These are phyloP conservation scores for Achroia grisella DNA, from an alignment of 1,140 invertebrate species.

Conservation along the genomic window DNA sequence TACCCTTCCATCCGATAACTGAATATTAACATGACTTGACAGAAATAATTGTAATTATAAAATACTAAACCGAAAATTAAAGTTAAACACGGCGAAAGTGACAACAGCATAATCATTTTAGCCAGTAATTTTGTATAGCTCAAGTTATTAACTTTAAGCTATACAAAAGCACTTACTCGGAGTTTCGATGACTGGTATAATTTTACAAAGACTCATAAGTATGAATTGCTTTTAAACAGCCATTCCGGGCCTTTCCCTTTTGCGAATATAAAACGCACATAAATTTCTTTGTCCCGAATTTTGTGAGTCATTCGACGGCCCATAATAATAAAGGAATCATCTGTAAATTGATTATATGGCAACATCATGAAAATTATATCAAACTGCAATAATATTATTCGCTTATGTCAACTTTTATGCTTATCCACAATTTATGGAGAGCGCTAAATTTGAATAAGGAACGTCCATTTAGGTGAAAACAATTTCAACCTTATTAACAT, in stretches of 20 bases:
- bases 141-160: constrained; percentile 2
- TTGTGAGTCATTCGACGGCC: background rate
- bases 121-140: too few species aligned
- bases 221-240: constrained; percentile 7
- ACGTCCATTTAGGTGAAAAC: too few species aligned
- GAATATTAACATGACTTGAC: background rate
- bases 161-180: constrained; percentile 1
- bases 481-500: too few species aligned
- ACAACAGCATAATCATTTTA: too few species aligned
- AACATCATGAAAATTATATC: background rate
- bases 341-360: background rate
- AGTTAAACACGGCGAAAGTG: background rate
- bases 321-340: constrained; percentile 2
- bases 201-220: constrained; percentile 1
- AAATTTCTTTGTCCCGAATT: constrained; percentile 4
- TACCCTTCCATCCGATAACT: too few species aligned
- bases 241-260: constrained; percentile 1
- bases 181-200: constrained; percentile 6
- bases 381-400: background rate
- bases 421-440: too few species aligned
- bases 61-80: background rate
- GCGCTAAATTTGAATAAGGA: too few species aligned
- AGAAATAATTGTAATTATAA: background rate
- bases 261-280: constrained; percentile 6
- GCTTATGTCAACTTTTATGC: too few species aligned